These are phyloP conservation scores for Nymphalis io DNA, from an alignment of 1,140 invertebrate species.

Conservation along the genomic window DNA sequence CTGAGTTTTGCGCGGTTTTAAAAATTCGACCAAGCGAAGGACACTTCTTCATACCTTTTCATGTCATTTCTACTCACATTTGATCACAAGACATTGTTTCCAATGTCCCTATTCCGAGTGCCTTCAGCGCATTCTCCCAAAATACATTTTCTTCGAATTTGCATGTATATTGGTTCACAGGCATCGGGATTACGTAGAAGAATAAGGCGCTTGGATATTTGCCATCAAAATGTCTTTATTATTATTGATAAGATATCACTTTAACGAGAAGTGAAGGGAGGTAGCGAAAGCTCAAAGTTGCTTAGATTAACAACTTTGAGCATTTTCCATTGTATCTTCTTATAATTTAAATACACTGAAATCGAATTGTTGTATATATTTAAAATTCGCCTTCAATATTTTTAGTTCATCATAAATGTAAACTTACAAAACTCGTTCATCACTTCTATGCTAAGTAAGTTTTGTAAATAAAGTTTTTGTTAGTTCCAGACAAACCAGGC, in stretches of 20 bases:
- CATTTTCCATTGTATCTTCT: too few species aligned
- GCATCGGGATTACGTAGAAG: slow-evolving; percentile 10
- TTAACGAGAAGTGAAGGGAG: slow-evolving; percentile 1
- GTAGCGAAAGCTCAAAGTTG: not conserved
- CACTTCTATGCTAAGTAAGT: too few species aligned
- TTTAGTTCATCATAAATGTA: too few species aligned
- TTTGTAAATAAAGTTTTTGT: too few species aligned
- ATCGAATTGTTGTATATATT: too few species aligned
- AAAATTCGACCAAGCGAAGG: not conserved
- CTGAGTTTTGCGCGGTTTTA: too few species aligned
- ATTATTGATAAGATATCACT: slow-evolving; percentile 20
- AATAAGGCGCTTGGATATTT: slow-evolving; percentile 15
- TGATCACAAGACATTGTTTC: not conserved
- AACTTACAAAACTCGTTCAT: too few species aligned
- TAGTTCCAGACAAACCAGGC: too few species aligned
- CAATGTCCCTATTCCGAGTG: not conserved
- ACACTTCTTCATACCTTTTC: not conserved
- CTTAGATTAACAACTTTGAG: too few species aligned
- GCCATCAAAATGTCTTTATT: slow-evolving; percentile 24
- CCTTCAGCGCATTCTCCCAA: not conserved
- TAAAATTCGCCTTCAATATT: too few species aligned
- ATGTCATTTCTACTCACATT: not conserved
- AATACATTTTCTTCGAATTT: slow-evolving; percentile 34
- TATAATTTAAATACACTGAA: too few species aligned
- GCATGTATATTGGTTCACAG: slow-evolving; percentile 34